Percentiles rank a stretch among this genome's conserved stretches.
Conservation (phyloP, 2,888 invertebrate species). For the Metellina segmentata region DNA sequence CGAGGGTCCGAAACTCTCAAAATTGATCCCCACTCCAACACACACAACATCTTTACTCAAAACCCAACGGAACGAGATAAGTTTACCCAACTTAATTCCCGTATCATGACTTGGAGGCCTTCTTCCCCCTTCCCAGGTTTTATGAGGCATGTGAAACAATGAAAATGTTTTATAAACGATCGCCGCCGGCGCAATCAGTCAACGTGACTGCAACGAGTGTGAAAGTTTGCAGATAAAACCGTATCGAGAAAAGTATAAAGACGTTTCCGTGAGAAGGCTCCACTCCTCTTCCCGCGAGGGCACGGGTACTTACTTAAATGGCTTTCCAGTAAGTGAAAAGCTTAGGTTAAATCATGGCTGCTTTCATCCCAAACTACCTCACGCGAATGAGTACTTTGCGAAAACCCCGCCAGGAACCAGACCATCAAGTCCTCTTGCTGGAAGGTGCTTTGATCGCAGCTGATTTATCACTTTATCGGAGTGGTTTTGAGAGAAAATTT, state of each 20-base stretch:
- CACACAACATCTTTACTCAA: too few species aligned
- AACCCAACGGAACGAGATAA: too few species aligned
- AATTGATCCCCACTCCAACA: too few species aligned
- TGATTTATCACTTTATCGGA: slow-evolving; percentile 58
- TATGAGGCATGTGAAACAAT: too few species aligned
- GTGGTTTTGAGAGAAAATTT: slow-evolving; percentile 22
- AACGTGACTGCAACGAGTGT: slow-evolving; percentile 1
- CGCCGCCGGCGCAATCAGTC: neutral
- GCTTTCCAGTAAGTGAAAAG: slow-evolving; percentile 72
- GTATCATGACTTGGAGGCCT: too few species aligned
- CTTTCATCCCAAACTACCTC: slow-evolving; percentile 15
- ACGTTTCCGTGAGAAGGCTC: slow-evolving; percentile 46
- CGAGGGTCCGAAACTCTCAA: too few species aligned
- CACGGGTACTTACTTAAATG: slow-evolving; percentile 58
- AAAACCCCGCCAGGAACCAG: neutral
- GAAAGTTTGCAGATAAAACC: slow-evolving; percentile 46
- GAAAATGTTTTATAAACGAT: neutral
- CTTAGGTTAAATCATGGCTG: slow-evolving; percentile 53
- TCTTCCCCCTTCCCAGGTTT: too few species aligned
- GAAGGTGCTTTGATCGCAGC: slow-evolving; percentile 34
- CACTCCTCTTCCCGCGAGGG: slow-evolving; percentile 42
- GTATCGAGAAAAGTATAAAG: slow-evolving; percentile 49
- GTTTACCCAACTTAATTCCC: too few species aligned
- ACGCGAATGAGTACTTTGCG: slow-evolving; percentile 60
- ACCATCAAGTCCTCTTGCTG: neutral